Conservation (phyloP, 2,113 vertebrate genomes). For the Tretioscincus oriximinensis region DNA sequence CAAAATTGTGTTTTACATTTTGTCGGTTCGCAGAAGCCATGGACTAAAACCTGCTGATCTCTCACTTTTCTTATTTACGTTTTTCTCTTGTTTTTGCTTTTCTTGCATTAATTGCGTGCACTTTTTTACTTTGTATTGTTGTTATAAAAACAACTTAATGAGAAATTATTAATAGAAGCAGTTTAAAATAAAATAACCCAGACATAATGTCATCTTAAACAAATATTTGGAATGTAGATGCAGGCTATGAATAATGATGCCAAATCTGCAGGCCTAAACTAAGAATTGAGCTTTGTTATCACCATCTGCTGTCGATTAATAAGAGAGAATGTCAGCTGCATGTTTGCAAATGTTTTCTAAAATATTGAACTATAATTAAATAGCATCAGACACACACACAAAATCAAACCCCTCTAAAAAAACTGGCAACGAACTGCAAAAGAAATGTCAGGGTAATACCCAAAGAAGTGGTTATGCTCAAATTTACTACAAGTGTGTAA, state of each 20-base stretch:
- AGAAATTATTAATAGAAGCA: neutral
- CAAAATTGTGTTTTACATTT: no score
- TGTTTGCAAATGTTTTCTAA: constrained; percentile 51
- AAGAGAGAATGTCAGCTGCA: constrained; percentile 10
- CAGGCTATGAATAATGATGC: neutral
- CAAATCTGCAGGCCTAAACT: neutral
- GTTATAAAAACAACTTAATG: neutral
- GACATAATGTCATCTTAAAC: neutral
- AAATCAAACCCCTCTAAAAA: constrained; percentile 31
- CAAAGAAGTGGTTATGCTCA: constrained; percentile 24
- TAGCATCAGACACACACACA: constrained; percentile 45
- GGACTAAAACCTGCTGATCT: no score
- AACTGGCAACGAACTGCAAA: constrained; percentile 20
- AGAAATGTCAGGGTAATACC: constrained; percentile 36
- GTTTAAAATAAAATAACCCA: neutral
- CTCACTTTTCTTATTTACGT: no score
- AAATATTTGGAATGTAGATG: neutral
- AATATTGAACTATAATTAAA: constrained; percentile 43
- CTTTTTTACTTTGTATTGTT: no score
- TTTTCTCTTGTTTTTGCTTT: no score
- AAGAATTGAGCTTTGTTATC: constrained; percentile 7
- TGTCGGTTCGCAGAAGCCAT: no score
- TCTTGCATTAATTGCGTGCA: no score
- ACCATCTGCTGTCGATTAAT: constrained; percentile 30
- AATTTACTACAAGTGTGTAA: constrained; percentile 40